Base-by-base conservation (phyloP, 2,888 invertebrate species). In the Chirona hameri region DNA sequence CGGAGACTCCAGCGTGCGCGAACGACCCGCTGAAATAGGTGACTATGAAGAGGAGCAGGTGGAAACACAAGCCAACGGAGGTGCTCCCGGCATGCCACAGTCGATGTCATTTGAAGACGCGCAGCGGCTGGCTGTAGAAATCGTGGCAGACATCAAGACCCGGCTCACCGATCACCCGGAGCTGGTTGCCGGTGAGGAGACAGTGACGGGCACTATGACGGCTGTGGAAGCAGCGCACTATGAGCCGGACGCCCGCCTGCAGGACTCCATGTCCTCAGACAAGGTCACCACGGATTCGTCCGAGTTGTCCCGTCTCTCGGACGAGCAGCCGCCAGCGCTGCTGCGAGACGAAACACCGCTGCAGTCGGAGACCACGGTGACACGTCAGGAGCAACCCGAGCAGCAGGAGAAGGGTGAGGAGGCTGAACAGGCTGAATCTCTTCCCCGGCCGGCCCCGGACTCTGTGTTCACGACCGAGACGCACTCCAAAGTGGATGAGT, bases 391-490 rank as follows among this genome's bases (percentile, higher is more conserved):
- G 12, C 52, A 52, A 18, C 52, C 52, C 52, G 52, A 39, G 39
- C 39, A 39, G 39, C 39, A 52, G 15, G 52, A 52, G 15, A 52
- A 52, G 15, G 52, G 2, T 12, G 52, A 52, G 52, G 52, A 18
- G 15, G 7, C 60, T 60, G 60, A 60, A 24, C 18, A 60, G n/a
- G n/a, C 27, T 10, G n/a, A 27, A 24, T 7, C 21, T 76, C 76
- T 76, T 18, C 76, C 76, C 21, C 39, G 76, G 4, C 39, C 76
- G 27, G 76, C 81, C 39, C 80, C 84, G 52, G 84, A 83, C 21
- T 83, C 85, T 21, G 84, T 83, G 31, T 84, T 85, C 81, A 84
- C 84, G 21, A 79, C 83, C 57, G 85, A 85, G 83, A 85, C 85
- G 27, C 81, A 83, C 46, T 81, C 82, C 29, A 84, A 84, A 82